Conservation (phyloP, 2,888 invertebrate species). For the Anthoptus insignis region DNA sequence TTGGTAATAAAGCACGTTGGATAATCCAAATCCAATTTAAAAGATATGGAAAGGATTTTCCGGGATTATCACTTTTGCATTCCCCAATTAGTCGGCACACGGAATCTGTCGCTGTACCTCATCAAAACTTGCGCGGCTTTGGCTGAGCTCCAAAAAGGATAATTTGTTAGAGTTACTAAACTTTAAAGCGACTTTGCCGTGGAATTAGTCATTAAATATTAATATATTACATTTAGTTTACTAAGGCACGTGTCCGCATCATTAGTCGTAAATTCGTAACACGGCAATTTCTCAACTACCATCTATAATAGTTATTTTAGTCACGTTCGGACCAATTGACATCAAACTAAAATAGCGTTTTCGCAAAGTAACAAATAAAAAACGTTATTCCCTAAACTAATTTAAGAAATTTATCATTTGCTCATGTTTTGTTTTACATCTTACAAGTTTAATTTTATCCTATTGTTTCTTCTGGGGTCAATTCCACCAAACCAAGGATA, state of each 20-base stretch:
- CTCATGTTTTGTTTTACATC: no score
- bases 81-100: conserved; percentile 52
- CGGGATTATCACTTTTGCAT: conserved; percentile 53
- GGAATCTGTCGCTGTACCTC: conserved; percentile 49
- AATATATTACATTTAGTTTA: not conserved
- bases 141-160: conserved; percentile 67
- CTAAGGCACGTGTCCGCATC: not conserved
- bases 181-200: not conserved
- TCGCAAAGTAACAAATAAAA: no score
- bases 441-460: no score
- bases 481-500: no score
- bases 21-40: conserved; percentile 7
- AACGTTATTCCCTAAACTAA: no score
- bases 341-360: not conserved
- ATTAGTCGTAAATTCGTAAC: not conserved
- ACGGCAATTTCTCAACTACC: not conserved
- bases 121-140: conserved; percentile 64
- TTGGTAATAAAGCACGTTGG: not conserved
- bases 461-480: no score
- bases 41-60: conserved; percentile 23
- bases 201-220: not conserved
- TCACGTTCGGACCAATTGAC: not conserved
- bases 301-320: not conserved
- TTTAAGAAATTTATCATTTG: no score
- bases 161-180: conserved; percentile 2